Evolutionary conservation across 2,797 vertebrate genomes (phyloP).

Genomic region (Crax fasciolata): DNA sequence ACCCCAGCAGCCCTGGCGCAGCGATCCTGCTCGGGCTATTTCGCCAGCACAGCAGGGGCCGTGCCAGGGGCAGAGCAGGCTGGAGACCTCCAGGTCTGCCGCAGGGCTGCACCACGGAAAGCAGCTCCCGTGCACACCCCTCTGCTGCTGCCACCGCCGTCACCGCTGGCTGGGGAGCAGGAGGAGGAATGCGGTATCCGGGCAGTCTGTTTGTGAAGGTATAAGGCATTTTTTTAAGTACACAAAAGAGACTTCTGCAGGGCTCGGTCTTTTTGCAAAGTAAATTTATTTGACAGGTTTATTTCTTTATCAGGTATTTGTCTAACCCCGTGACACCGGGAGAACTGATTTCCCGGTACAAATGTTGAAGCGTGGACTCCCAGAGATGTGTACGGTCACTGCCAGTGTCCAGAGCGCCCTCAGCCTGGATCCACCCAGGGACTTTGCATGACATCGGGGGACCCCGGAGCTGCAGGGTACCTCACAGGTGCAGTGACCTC

Average conservation of each 20-base stretch:
- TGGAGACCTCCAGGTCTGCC: not conserved
- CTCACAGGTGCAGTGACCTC: not conserved
- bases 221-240: not conserved
- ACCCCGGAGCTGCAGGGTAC: not conserved
- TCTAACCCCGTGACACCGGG: slow-evolving; percentile 65
- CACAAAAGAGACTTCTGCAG: not conserved
- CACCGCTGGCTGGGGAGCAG: fast-evolving
- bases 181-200: not conserved
- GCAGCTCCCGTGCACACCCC: not conserved
- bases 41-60: not conserved
- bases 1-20: not conserved
- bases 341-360: slow-evolving; percentile 50
- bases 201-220: not conserved
- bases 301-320: slow-evolving; percentile 73
- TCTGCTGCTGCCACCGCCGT: not conserved
- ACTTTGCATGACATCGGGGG: not conserved
- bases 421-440: not conserved
- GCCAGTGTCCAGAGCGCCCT: not conserved
- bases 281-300: slow-evolving; percentile 66
- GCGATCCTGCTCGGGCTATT: not conserved
- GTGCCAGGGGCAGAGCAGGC: not conserved
- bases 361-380: slow-evolving; percentile 61
- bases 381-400: not conserved
- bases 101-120: not conserved
- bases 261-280: slow-evolving; percentile 28